Evolutionary conservation across 2,888 invertebrate genomes (phyloP).

Genomic region (Latheticus oryzae): DNA sequence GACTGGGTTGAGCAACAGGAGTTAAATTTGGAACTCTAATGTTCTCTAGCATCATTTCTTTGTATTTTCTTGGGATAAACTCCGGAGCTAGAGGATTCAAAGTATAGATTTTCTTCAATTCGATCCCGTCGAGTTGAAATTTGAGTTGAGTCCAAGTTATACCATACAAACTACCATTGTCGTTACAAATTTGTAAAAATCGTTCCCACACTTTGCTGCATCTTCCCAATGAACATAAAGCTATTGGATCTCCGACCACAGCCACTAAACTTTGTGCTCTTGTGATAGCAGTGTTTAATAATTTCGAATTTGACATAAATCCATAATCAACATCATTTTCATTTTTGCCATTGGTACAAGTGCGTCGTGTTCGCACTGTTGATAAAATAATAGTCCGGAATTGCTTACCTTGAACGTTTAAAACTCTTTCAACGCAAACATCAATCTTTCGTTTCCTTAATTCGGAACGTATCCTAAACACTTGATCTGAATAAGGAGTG

Average conservation of each 20-base stretch:
- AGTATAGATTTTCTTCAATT: constrained; percentile 79
- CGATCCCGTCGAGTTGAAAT: constrained; percentile 78
- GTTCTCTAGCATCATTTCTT: constrained; percentile 51
- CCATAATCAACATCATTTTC: constrained; percentile 79
- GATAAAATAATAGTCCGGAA: constrained; percentile 85
- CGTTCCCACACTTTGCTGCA: constrained; percentile 86
- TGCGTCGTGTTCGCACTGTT: constrained; percentile 80
- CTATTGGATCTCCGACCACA: constrained; percentile 87
- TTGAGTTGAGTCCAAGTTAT: constrained; percentile 77
- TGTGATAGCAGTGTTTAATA: constrained; percentile 85
- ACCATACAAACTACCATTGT: constrained; percentile 78
- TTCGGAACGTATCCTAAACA: constrained; percentile 79
- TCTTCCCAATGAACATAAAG: constrained; percentile 82
- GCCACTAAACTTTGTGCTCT: constrained; percentile 85
- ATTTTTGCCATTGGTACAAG: constrained; percentile 70
- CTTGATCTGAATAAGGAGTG: constrained; percentile 86
- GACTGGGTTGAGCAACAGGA: constrained; percentile 12
- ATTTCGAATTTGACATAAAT: constrained; percentile 83
- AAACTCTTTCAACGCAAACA: constrained; percentile 83
- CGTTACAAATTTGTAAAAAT: constrained; percentile 78
- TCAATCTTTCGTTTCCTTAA: constrained; percentile 78
- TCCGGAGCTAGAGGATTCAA: constrained; percentile 87
- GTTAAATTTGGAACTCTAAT: constrained; percentile 7
- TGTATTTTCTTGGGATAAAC: constrained; percentile 76
- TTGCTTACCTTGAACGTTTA: constrained; percentile 90